A percentile compares a stretch with the other conserved stretches of the same genome.
These are phyloP conservation scores for Cryptoprocta ferox DNA, from an alignment of 2,797 vertebrate species.

Conservation along the genomic window DNA sequence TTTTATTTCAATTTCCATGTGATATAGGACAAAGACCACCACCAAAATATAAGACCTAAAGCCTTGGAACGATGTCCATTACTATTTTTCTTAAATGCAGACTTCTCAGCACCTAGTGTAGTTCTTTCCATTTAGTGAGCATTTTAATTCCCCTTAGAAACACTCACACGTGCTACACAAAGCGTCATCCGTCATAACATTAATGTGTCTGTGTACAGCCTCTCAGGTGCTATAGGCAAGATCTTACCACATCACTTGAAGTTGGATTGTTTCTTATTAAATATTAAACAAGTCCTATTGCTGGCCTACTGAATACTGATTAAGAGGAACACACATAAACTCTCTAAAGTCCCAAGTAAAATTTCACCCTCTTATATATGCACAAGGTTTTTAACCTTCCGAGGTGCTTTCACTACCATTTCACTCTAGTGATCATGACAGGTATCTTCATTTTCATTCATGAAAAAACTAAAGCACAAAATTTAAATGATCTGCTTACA, in stretches of 20 bases:
- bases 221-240: neutral
- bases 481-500: constrained; percentile 14
- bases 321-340: neutral
- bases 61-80: neutral
- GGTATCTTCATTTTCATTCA: neutral
- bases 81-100: constrained; percentile 7
- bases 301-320: neutral
- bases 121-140: neutral
- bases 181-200: neutral
- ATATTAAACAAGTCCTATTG: constrained; percentile 29
- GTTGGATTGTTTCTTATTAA: constrained; percentile 5
- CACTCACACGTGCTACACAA: neutral
- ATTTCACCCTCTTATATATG: neutral
- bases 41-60: constrained; percentile 4
- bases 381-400: neutral
- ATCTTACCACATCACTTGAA: neutral
- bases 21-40: neutral
- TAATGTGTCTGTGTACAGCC: neutral
- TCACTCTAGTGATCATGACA: neutral
- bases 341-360: neutral
- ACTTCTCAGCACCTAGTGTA: neutral
- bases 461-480: constrained; percentile 7
- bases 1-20: neutral
- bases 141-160: neutral
- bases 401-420: neutral